These are phyloP conservation scores for Agapornis roseicollis DNA, from an alignment of 2,113 vertebrate species.

Conservation along the genomic window DNA sequence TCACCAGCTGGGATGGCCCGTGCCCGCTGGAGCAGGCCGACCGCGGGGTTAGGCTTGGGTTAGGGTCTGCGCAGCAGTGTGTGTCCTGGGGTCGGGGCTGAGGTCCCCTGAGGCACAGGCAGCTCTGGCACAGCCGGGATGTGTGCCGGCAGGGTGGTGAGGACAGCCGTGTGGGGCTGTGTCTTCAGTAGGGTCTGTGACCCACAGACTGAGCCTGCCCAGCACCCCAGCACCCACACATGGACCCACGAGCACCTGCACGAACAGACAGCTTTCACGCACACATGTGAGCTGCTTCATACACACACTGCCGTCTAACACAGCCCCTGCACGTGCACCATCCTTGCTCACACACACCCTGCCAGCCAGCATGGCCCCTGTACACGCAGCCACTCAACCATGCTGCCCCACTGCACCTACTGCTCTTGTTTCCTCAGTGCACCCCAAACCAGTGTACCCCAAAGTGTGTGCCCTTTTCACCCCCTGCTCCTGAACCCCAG, in stretches of 20 bases:
- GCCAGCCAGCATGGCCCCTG: rapidly evolving
- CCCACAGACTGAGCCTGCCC: background rate
- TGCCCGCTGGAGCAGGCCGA: background rate
- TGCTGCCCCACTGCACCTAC: background rate
- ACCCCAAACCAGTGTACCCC: background rate
- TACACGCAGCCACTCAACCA: background rate
- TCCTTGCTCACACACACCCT: background rate
- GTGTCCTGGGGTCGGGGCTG: background rate
- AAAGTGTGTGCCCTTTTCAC: too few relatives aligned
- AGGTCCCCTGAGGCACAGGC: background rate
- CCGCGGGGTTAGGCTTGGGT: background rate
- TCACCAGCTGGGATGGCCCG: background rate
- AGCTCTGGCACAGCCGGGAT: background rate
- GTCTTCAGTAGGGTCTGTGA: background rate
- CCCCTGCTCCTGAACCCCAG: rapidly evolving
- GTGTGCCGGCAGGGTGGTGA: background rate
- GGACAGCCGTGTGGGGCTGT: background rate
- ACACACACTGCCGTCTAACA: rapidly evolving
- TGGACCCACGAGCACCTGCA: background rate
- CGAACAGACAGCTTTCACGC: rapidly evolving
- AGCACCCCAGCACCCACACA: rapidly evolving
- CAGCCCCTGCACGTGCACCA: rapidly evolving
- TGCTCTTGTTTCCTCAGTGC: background rate
- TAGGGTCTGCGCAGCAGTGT: background rate
- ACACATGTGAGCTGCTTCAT: rapidly evolving